These are phyloP conservation scores for Drosophila quadrilineata DNA, from an alignment of 1,140 invertebrate genomes.

Conservation along the genomic window DNA sequence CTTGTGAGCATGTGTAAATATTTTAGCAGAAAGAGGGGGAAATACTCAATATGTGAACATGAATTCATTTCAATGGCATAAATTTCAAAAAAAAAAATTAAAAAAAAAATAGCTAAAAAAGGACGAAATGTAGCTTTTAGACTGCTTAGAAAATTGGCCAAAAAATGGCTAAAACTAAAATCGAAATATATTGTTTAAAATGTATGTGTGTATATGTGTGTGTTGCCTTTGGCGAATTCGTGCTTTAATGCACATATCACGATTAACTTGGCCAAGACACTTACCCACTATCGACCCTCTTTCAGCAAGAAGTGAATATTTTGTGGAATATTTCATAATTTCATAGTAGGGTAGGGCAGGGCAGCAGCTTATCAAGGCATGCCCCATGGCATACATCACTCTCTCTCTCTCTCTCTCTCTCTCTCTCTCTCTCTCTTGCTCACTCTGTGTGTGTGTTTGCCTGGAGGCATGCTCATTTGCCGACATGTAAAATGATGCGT, in stretches of 20 bases:
- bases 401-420: background rate
- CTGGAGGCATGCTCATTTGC: constrained; percentile 65
- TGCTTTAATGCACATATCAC: constrained; percentile 71
- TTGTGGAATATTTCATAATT: constrained; percentile 60
- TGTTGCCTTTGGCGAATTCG: constrained; percentile 51
- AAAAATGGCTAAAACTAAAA: too few relatives aligned
- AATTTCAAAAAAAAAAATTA: constrained; percentile 29
- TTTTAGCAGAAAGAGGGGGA: background rate
- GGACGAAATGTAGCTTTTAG: background rate
- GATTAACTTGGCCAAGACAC: constrained; percentile 47
- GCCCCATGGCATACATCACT: constrained; percentile 4
- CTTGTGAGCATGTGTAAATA: constrained; percentile 37
- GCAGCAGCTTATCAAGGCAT: background rate
- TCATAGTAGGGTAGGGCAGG: constrained; percentile 20
- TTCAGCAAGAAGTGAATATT: too few relatives aligned
- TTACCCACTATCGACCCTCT: constrained; percentile 9
- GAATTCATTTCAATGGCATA: constrained; percentile 32
- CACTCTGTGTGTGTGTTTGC: too few relatives aligned
- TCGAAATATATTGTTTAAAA: too few relatives aligned
- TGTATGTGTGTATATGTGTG: too few relatives aligned
- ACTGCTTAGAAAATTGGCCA: background rate
- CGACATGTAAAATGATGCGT: constrained; percentile 79
- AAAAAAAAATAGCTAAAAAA: too few relatives aligned
- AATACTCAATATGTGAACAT: constrained; percentile 26
- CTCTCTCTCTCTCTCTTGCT: background rate